phyloP scores from a whole-genome alignment of 1,140 invertebrate genomes.

The Sipha flava region DNA sequence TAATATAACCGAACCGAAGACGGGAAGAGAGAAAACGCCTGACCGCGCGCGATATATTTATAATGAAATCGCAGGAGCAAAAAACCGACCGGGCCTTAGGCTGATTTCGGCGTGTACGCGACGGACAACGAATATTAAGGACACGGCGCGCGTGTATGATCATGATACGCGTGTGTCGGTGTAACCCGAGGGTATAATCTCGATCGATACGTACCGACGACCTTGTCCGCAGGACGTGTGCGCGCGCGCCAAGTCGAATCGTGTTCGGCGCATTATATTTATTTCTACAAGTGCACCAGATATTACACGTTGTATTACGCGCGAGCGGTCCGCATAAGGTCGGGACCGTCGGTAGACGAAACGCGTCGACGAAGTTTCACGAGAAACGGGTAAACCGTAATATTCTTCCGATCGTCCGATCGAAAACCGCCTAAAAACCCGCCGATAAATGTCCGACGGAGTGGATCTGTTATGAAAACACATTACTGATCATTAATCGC shows the following conservation, averaged over 20 bases:
- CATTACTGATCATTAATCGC: too few relatives aligned
- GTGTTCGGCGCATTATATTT: background rate
- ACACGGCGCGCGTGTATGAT: background rate
- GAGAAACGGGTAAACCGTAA: too few relatives aligned
- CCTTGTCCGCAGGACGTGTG: background rate
- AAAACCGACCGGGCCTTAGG: constrained; percentile 17
- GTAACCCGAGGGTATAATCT: constrained; percentile 7
- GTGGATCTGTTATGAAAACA: too few relatives aligned
- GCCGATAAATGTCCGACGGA: too few relatives aligned
- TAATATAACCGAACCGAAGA: background rate
- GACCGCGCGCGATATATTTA: background rate
- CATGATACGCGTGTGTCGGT: background rate
- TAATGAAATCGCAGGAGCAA: background rate
- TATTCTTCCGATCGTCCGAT: too few relatives aligned
- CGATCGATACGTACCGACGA: background rate
- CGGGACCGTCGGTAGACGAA: too few relatives aligned
- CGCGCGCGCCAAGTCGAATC: too few relatives aligned
- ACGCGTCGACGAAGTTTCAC: too few relatives aligned
- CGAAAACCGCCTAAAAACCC: too few relatives aligned
- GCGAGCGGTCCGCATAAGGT: too few relatives aligned
- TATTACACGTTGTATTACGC: too few relatives aligned
- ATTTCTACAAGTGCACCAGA: too few relatives aligned
- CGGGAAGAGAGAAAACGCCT: background rate
- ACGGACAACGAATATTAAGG: constrained; percentile 8
- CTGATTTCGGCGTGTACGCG: background rate